Evolutionary conservation across 2,888 invertebrate species (phyloP), one percentile per base, ranked within the genome.

Genomic region (Melinaea marsaeus): DNA sequence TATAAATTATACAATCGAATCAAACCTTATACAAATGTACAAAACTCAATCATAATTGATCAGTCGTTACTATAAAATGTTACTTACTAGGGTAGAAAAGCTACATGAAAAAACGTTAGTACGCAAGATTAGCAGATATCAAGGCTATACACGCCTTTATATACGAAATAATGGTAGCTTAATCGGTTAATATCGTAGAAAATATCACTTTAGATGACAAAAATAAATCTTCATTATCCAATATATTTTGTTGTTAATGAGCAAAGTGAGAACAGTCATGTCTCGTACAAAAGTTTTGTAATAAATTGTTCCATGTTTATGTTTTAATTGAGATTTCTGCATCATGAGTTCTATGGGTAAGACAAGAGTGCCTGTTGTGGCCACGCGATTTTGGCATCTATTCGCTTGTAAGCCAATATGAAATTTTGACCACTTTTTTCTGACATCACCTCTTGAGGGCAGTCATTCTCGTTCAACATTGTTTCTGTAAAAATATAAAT

Each of bases 321-420:
- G 51, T 61, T 60, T 61, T 69, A 61, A 68, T 70, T 74, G 72
- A 74, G 73, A 74, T 74, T 74, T 65, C 72, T 71, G 74, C 71
- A 69, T 57, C 71, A 70, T 68, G 63, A 69, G 66, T 67, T 58
- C 69, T 84, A 90, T 0, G 91, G 90, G 70, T 88, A 90, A 45
- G 91, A 91, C 13, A 82, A 77, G 55, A 91, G 65, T 0, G 91
- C 90, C 70, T 93, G 92, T 71, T 93, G 93, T 62, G 98, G 98
- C 98, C 98, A 99, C 64, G 98, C 98, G 73, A 99, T 98, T 90
- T 98, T 98, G 37, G 98, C 98, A 80, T 98, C 98, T 83, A 96
- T 96, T 68, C 98, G 92, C 88, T 98, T 98, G 91, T 97, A 99
- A 22, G 98, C 98, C 84, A 99, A 93, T 82, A 97, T 95, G 86